Evolutionary conservation across 2,888 invertebrate genomes (phyloP), one percentile per base, ranked within the genome.

Genomic region (Heliconius sara): DNA sequence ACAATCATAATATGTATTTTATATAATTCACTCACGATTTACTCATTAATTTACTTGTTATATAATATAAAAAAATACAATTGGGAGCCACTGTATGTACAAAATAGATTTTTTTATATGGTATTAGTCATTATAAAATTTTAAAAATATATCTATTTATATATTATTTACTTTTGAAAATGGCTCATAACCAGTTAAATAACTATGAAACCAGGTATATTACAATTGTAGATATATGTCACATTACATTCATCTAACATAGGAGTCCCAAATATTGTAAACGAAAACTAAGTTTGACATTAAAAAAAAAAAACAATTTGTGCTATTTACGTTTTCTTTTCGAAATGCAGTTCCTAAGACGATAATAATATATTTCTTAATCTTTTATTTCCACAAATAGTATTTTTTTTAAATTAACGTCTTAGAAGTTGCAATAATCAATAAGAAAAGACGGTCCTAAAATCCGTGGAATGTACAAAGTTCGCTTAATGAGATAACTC

Each of bases 391-490:
- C 19, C 7, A 39, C 22, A 57, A 10, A 57, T 22, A 52, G 5
- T 57, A 7, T 57, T n/a, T 52, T 47, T 67, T 13, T 66, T 66
- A 2, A 30, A 25, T 47, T 30, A 66, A 52, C 63, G 67, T 39
- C 68, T 74, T 39, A 88, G 88, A 89, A 88, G 87, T 81, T 25
- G 74, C 68, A 77, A 47, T 63, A 47, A 39, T 67, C 9, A 22
- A 30, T 43, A 68, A 71, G 57, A 70, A 82, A 30, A 79, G 78
- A 79, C 52, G 78, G 71, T 78, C 67, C 68, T 80, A 79, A 76
- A 78, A 90, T 90, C 92, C 91, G 90, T 95, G 94, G 94, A 95
- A 95, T 95, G 94, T 95, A 89, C 87, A 90, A 90, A 94, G 91
- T 90, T 92, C 91, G 92, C 92, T 91, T 90, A 86, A 87, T 87